Conservation (phyloP, 1,140 invertebrate genomes). For the Tachypleus tridentatus region DNA sequence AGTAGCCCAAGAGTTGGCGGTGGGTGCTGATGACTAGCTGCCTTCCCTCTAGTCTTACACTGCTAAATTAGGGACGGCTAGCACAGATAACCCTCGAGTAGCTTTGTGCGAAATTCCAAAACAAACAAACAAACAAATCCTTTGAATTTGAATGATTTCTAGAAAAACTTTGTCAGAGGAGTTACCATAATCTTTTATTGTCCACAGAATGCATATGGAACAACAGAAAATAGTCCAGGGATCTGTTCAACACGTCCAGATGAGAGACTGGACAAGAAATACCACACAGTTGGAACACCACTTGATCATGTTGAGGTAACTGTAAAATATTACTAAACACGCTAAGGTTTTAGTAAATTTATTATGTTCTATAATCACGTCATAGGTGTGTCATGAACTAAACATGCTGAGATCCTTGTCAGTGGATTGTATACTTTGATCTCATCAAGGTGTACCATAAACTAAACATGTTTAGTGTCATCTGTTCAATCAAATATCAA, state of each 20-base stretch:
- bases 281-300: slow-evolving; percentile 62
- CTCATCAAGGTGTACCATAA: neutral
- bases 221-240: slow-evolving; percentile 73
- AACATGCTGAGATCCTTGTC: slow-evolving; percentile 4
- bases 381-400: slow-evolving; percentile 4
- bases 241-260: slow-evolving; percentile 48
- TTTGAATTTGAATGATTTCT: too few species aligned
- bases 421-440: slow-evolving; percentile 4
- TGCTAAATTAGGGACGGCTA: too few species aligned
- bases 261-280: slow-evolving; percentile 51
- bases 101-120: too few species aligned
- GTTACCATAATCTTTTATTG: too few species aligned
- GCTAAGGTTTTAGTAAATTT: slow-evolving; percentile 27
- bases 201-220: slow-evolving; percentile 63
- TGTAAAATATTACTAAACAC: too few species aligned
- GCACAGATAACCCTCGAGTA: too few species aligned
- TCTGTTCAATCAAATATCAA: too few species aligned
- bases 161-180: too few species aligned
- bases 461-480: neutral
- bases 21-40: too few species aligned
- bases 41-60: too few species aligned
- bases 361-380: slow-evolving; percentile 18
- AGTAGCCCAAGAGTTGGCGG: too few species aligned
- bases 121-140: too few species aligned
- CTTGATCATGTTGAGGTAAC: slow-evolving; percentile 63